These are phyloP conservation scores for Drosophila bocqueti DNA, from an alignment of 1,140 invertebrate species.

Conservation along the genomic window DNA sequence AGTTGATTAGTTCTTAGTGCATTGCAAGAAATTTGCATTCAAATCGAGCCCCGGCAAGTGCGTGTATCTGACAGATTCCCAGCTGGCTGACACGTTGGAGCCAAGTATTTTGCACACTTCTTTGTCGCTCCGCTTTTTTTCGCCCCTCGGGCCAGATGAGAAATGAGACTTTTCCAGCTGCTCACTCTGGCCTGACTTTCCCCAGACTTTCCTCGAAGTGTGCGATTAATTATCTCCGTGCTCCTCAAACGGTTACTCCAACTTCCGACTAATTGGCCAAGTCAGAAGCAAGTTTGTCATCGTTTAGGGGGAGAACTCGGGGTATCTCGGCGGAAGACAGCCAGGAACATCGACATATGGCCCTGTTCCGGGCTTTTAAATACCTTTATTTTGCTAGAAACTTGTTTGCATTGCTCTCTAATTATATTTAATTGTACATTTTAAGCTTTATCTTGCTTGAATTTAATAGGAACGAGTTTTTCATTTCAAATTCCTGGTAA, in stretches of 20 bases:
- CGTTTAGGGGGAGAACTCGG: background rate
- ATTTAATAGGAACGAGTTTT: background rate
- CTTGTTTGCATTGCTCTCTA: background rate
- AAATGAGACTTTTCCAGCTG: slow-evolving; percentile 19
- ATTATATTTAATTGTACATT: too few relatives aligned
- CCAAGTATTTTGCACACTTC: slow-evolving; percentile 16
- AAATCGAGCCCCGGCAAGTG: slow-evolving; percentile 32
- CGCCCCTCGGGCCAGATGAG: background rate
- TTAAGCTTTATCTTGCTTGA: background rate
- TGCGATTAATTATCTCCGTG: slow-evolving; percentile 37
- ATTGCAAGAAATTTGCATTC: slow-evolving; percentile 62
- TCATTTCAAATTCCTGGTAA: background rate
- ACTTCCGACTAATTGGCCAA: slow-evolving; percentile 32
- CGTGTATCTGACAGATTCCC: slow-evolving; percentile 59
- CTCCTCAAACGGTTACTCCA: slow-evolving; percentile 11
- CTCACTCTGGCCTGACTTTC: background rate
- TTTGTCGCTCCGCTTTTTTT: background rate
- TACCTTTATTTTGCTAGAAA: background rate
- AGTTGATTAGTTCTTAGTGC: background rate
- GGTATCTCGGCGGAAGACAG: background rate
- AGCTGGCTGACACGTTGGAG: slow-evolving; percentile 13
- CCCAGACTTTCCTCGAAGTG: background rate
- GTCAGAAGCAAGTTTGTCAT: slow-evolving; percentile 23
- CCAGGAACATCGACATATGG: slow-evolving; percentile 1
- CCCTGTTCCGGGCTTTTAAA: background rate